Evolutionary conservation across 2,113 vertebrate species (phyloP).

Genomic region (Lichenostomus cassidix): DNA sequence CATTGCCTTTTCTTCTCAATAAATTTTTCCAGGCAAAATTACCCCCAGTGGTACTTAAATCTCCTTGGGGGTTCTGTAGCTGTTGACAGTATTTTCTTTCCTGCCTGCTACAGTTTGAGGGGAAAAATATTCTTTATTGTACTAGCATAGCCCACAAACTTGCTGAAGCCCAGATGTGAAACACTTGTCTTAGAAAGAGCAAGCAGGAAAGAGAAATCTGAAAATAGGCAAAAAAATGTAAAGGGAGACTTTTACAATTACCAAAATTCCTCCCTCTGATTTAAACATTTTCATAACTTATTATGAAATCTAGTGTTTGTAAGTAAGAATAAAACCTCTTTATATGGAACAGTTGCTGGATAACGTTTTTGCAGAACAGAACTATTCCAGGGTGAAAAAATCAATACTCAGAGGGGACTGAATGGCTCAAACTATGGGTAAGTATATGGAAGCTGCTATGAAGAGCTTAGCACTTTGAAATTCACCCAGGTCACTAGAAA

Average conservation of each 20-base stretch:
- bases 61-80: not conserved
- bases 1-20: not conserved
- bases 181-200: not conserved
- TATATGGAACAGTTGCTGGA: not conserved
- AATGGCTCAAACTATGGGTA: not conserved
- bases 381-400: not conserved
- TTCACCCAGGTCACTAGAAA: not conserved
- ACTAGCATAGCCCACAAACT: not conserved
- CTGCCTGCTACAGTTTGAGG: not conserved
- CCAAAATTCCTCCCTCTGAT: not conserved
- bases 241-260: not conserved
- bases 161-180: not conserved
- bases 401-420: not conserved
- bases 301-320: not conserved
- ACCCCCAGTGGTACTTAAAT: not conserved
- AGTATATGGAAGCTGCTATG: not conserved
- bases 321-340: not conserved
- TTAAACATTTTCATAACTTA: not conserved
- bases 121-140: not conserved
- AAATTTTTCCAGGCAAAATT: not conserved
- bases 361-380: not conserved
- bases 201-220: not conserved
- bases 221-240: not conserved
- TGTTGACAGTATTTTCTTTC: constrained; percentile 37
- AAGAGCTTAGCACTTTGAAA: not conserved